Evolutionary conservation across 1,140 invertebrate genomes (phyloP).

Genomic region (Teleopsis dalmanni): DNA sequence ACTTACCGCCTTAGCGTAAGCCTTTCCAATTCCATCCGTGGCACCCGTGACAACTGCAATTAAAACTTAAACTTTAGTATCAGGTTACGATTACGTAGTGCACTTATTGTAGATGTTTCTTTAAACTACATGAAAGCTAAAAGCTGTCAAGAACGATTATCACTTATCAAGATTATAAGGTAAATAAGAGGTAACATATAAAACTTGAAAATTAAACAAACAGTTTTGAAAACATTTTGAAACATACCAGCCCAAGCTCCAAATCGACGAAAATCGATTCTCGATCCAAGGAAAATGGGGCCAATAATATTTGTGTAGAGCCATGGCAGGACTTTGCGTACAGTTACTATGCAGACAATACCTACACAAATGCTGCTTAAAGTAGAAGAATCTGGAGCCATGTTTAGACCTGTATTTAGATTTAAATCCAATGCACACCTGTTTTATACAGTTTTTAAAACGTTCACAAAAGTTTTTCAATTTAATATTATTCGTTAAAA

Average conservation of each 20-base stretch:
- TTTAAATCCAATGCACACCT: too few relatives aligned
- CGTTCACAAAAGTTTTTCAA: too few relatives aligned
- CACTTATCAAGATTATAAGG: neutral
- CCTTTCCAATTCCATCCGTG: slow-evolving; percentile 89
- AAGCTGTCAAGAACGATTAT: neutral
- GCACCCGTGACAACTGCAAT: slow-evolving; percentile 73
- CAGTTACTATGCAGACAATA: too few relatives aligned
- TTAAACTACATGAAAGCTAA: neutral
- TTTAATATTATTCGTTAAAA: too few relatives aligned
- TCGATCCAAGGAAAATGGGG: slow-evolving; percentile 37
- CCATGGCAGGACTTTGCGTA: slow-evolving; percentile 32
- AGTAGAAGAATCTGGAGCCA: too few relatives aligned
- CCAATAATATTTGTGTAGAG: slow-evolving; percentile 45
- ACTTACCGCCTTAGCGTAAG: slow-evolving; percentile 68
- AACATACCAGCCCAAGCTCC: slow-evolving; percentile 49
- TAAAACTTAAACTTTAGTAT: neutral
- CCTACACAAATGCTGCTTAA: too few relatives aligned
- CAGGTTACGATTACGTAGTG: neutral
- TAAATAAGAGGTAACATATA: neutral
- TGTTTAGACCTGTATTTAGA: too few relatives aligned
- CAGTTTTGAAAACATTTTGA: neutral
- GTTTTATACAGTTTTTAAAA: too few relatives aligned
- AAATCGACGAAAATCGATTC: slow-evolving; percentile 41
- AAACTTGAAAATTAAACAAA: neutral
- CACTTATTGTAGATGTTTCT: neutral